These are phyloP conservation scores for Dasypus novemcinctus DNA, from an alignment of 2,113 vertebrate genomes.

Conservation along the genomic window DNA sequence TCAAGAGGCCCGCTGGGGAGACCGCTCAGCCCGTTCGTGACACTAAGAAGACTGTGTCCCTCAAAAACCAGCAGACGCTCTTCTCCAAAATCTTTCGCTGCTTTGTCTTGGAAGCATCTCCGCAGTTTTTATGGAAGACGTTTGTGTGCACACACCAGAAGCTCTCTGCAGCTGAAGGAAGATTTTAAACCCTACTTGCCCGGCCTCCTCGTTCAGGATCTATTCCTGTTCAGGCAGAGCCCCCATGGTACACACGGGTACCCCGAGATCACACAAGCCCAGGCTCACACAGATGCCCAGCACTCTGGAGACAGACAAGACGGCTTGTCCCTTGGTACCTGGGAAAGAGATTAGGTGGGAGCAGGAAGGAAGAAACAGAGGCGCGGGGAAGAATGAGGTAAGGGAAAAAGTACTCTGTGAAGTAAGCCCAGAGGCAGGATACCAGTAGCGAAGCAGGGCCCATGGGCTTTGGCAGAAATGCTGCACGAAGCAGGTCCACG, in stretches of 20 bases:
- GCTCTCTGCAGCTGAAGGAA: background rate
- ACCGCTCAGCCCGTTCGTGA: background rate
- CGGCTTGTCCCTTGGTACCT: background rate
- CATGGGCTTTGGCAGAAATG: background rate
- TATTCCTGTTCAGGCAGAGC: background rate
- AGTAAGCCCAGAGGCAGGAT: background rate
- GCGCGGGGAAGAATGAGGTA: background rate
- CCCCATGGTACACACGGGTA: background rate
- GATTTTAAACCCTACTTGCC: background rate
- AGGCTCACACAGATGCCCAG: background rate
- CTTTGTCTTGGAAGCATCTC: background rate
- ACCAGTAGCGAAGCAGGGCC: background rate
- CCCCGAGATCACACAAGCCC: background rate
- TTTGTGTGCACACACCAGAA: background rate
- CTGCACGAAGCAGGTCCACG: background rate
- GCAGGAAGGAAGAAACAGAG: background rate
- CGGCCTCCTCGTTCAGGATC: background rate
- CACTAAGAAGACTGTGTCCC: background rate
- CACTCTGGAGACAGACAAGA: background rate
- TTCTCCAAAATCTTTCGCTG: background rate
- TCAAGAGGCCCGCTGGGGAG: background rate
- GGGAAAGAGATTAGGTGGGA: background rate
- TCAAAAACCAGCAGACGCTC: background rate
- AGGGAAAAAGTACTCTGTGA: background rate
- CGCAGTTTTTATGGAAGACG: background rate